phyloP scores from a whole-genome alignment of 1,140 invertebrate species.

The Cherax destructor region DNA sequence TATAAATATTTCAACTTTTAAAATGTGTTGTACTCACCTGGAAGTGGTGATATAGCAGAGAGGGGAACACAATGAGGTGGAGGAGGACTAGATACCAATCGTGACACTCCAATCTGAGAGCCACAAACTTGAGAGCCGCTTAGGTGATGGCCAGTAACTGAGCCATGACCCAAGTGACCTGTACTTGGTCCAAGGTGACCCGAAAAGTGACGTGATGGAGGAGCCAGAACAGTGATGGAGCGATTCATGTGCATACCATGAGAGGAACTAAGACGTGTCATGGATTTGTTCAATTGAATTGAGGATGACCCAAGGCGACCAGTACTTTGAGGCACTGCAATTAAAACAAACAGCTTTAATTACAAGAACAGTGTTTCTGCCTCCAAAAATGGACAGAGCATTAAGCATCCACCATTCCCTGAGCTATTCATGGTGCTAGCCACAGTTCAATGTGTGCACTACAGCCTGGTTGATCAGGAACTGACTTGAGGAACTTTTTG shows the following conservation, averaged over 20 bases:
- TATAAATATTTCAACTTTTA: background rate
- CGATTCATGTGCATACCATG: constrained; percentile 80
- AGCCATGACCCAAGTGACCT: constrained; percentile 39
- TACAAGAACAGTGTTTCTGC: no score
- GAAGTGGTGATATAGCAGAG: constrained; percentile 78
- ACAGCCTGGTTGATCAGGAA: no score
- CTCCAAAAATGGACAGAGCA: no score
- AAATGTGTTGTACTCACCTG: constrained; percentile 72
- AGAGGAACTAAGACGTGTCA: constrained; percentile 85
- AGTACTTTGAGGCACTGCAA: constrained; percentile 73
- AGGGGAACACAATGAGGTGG: constrained; percentile 72
- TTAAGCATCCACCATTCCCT: no score
- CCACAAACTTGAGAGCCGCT: constrained; percentile 56
- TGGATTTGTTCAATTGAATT: constrained; percentile 86
- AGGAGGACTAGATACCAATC: constrained; percentile 69
- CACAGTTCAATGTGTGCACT: no score
- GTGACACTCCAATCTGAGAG: constrained; percentile 70
- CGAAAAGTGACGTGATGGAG: constrained; percentile 55
- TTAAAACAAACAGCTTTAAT: background rate
- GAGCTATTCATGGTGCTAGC: no score
- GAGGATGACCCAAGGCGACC: constrained; percentile 80
- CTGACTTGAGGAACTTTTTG: no score
- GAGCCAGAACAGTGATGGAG: constrained; percentile 66
- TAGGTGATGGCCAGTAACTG: constrained; percentile 32
- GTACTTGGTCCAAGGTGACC: constrained; percentile 49